A percentile compares a stretch with the other conserved stretches of the same genome.
These are phyloP conservation scores for Cheumatopsyche charites DNA, from an alignment of 1,140 invertebrate species.

Conservation along the genomic window DNA sequence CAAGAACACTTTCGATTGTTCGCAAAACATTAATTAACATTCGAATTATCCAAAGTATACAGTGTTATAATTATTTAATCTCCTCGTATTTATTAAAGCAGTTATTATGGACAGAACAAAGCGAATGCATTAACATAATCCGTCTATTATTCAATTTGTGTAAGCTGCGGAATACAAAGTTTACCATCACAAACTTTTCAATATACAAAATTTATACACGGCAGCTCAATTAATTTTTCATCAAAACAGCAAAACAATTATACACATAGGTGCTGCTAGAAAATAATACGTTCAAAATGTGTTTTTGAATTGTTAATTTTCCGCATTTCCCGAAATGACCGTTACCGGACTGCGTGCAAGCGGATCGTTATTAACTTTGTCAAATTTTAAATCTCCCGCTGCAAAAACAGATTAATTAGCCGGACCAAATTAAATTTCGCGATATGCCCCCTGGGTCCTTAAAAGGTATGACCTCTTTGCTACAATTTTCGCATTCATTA, in stretches of 20 bases:
- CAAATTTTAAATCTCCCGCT: slow-evolving; percentile 2
- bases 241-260: no score
- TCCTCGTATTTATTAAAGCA: neutral
- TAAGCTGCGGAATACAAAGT: slow-evolving; percentile 10
- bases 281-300: no score
- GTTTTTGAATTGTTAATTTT: no score
- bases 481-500: slow-evolving; percentile 13
- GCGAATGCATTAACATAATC: slow-evolving; percentile 10
- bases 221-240: neutral
- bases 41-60: no score
- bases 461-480: slow-evolving; percentile 5
- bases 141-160: slow-evolving; percentile 21
- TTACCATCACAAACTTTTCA: slow-evolving; percentile 3
- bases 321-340: no score
- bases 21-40: no score
- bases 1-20: no score
- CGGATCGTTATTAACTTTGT: slow-evolving; percentile 5
- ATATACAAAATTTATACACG: slow-evolving; percentile 3
- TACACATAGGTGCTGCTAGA: no score
- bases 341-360: no score
- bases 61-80: no score
- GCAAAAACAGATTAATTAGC: slow-evolving; percentile 13
- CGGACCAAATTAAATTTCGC: slow-evolving; percentile 17
- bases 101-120: neutral
- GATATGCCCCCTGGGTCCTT: neutral